Conservation (phyloP, 2,888 invertebrate genomes). For the Ypsolopha scabrella region DNA sequence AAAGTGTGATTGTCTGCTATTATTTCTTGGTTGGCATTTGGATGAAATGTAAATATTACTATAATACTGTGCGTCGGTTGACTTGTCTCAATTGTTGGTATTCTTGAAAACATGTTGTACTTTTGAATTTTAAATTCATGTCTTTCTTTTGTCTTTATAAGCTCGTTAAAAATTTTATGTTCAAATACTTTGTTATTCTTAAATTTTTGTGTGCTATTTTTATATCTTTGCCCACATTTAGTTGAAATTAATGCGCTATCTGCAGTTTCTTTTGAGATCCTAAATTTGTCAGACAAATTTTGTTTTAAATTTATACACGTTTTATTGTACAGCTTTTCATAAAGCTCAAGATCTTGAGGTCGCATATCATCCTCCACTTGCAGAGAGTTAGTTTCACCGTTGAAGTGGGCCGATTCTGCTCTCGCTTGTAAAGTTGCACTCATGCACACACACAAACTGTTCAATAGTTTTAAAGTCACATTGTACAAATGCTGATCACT, state of each 20-base stretch:
- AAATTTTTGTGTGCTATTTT: constrained; percentile 10
- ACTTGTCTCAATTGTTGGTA: constrained; percentile 10
- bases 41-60: constrained; percentile 38
- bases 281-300: constrained; percentile 21
- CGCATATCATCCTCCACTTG: constrained; percentile 14
- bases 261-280: constrained; percentile 7
- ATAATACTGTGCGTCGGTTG: constrained; percentile 26
- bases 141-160: constrained; percentile 29
- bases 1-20: no score
- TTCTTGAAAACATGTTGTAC: constrained; percentile 28
- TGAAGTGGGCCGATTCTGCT: constrained; percentile 16
- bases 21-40: constrained; percentile 10
- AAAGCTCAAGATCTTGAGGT: constrained; percentile 26
- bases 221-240: constrained; percentile 15
- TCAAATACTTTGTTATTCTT: neutral
- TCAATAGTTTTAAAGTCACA: constrained; percentile 41
- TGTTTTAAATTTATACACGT: constrained; percentile 36
- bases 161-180: constrained; percentile 26
- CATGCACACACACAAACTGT: constrained; percentile 47
- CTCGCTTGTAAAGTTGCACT: constrained; percentile 29
- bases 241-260: constrained; percentile 10
- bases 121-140: constrained; percentile 38
- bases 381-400: constrained; percentile 18
- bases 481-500: constrained; percentile 39
- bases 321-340: constrained; percentile 40